Base-by-base conservation (phyloP, 2,797 vertebrate genomes). In the Spatula clypeata region DNA sequence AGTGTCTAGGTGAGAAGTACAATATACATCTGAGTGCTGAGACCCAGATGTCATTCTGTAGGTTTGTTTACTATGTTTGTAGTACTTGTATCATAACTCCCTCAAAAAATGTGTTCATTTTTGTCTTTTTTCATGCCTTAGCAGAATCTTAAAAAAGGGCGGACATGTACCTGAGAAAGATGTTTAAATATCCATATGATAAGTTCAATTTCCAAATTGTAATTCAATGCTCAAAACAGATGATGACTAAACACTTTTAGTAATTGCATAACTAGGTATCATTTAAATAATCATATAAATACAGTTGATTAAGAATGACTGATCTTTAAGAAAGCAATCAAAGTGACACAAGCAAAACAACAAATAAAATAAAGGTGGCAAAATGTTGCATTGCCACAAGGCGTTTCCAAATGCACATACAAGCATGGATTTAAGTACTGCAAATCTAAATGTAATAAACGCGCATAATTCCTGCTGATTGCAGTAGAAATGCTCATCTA, bases 261-360 rank as follows among this genome's bases (percentile, higher is more conserved):
- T 97, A 96, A 91, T 94, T 95, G 79, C 89, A 91, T 96, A 96
- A 96, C 91, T 88, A 91, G 38, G 62, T 86, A 91, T 93, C 62
- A 96, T 97, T 96, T 94, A 86, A 97, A 94, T 96, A 96, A 97
- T 96, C 93, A 88, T 81, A 96, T 94, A 97, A 97, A 96, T 96
- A 93, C 27, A 76, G 91, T 90, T 96, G 96, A 97, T 93, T 94
- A 96, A 93, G 90, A 94, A 88, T 86, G 91, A 95, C 85, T 94
- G 89, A 91, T 95, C 79, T 94, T 91, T 94, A 90, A 93, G 79
- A 94, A 94, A 91, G 82, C 70, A 96, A 96, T 97, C 91, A 91
- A 84, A 90, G 47, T 19, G 83, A 55, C 67, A 84, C n/a, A 91
- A 95, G 61, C 53, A 79, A 89, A 96, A 86, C 72, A 94, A 32